These are phyloP conservation scores for Arenaria interpres DNA, from an alignment of 2,113 vertebrate species.

Conservation along the genomic window DNA sequence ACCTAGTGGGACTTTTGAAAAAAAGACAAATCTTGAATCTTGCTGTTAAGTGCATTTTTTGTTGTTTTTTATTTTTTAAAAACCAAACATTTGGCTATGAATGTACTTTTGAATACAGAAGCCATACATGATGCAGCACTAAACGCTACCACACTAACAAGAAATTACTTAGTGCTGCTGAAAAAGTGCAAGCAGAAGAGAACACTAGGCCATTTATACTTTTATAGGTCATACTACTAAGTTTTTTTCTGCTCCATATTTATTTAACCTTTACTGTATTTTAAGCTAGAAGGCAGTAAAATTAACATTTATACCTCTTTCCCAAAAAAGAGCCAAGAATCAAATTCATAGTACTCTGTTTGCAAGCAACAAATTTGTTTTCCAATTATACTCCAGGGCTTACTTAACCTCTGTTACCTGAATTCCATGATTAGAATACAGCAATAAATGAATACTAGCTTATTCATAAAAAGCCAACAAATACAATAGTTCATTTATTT, in stretches of 20 bases:
- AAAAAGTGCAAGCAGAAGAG: slow-evolving; percentile 58
- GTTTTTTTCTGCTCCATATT: slow-evolving; percentile 66
- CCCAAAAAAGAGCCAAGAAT: slow-evolving; percentile 58
- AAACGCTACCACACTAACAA: not conserved
- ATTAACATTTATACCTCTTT: slow-evolving; percentile 71
- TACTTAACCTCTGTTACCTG: slow-evolving; percentile 72
- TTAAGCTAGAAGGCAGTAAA: slow-evolving; percentile 73
- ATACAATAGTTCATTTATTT: slow-evolving; percentile 72
- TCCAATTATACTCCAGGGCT: slow-evolving; percentile 70
- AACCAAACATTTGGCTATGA: not conserved
- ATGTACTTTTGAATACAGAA: slow-evolving; percentile 45
- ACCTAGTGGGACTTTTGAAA: slow-evolving; percentile 62
- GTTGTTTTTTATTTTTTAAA: not conserved
- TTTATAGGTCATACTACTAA: slow-evolving; percentile 59
- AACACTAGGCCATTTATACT: slow-evolving; percentile 74
- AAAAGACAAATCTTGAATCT: slow-evolving; percentile 14
- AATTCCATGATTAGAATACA: slow-evolving; percentile 71
- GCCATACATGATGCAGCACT: not conserved
- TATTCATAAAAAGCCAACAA: slow-evolving; percentile 75
- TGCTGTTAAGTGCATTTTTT: not conserved
- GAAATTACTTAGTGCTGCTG: slow-evolving; percentile 43
- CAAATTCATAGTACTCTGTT: slow-evolving; percentile 57
- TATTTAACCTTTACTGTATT: slow-evolving; percentile 77
- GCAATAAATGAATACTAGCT: slow-evolving; percentile 74
- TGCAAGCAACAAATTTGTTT: slow-evolving; percentile 73